These are phyloP conservation scores for Sycophila sp. DNA, from an alignment of 1,140 invertebrate genomes.

Conservation along the genomic window DNA sequence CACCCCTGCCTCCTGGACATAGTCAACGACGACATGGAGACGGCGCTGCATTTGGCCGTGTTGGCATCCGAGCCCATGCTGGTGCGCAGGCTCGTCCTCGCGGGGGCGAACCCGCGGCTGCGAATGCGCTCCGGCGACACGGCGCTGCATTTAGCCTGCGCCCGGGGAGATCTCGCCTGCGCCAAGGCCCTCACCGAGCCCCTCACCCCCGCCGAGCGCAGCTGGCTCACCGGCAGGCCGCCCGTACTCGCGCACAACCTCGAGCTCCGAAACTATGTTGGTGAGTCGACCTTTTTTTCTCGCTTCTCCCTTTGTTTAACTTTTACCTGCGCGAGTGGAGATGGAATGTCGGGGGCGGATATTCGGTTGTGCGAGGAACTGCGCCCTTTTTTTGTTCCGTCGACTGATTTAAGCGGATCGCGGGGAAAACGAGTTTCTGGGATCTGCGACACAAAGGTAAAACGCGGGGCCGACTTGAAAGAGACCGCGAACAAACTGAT, in stretches of 20 bases:
- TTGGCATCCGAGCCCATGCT: slow-evolving; percentile 72
- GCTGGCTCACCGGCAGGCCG: slow-evolving; percentile 46
- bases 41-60: slow-evolving; percentile 79
- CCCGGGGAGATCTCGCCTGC: slow-evolving; percentile 70
- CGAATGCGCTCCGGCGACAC: slow-evolving; percentile 74
- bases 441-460: not conserved
- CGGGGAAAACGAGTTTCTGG: too few relatives aligned
- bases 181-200: slow-evolving; percentile 71
- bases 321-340: too few relatives aligned
- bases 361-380: not conserved
- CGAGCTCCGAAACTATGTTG: slow-evolving; percentile 11
- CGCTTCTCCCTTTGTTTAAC: not conserved
- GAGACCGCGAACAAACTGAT: not conserved
- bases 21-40: slow-evolving; percentile 72
- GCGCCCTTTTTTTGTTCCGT: not conserved
- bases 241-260: not conserved
- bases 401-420: too few relatives aligned
- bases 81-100: slow-evolving; percentile 73
- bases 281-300: not conserved
- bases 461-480: not conserved
- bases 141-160: slow-evolving; percentile 68
- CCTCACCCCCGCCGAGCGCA: slow-evolving; percentile 64
- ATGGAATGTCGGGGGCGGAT: too few relatives aligned
- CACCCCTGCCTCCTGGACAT: slow-evolving; percentile 76
- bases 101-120: slow-evolving; percentile 71